phyloP scores from a whole-genome alignment of 2,888 invertebrate genomes.

The Malthinus seriepunctatus region DNA sequence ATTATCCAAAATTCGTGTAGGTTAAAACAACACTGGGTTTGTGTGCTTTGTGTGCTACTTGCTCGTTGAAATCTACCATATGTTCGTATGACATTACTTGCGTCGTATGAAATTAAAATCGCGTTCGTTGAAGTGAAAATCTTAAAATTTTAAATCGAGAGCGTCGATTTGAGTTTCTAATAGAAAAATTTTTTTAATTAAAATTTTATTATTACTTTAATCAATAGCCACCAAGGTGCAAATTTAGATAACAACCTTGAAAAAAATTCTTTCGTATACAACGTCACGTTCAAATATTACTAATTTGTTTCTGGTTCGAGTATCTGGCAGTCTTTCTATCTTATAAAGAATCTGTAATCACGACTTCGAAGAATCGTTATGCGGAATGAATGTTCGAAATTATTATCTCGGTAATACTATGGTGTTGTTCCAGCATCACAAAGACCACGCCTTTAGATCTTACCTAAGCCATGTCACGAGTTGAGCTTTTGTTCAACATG shows the following conservation, averaged over 20 bases:
- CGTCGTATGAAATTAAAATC: slow-evolving; percentile 5
- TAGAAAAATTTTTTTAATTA: too few relatives aligned
- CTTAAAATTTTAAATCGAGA: too few relatives aligned
- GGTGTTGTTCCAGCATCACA: slow-evolving; percentile 35
- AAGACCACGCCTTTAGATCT: slow-evolving; percentile 40
- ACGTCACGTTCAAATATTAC: slow-evolving; percentile 8
- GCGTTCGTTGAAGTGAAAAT: not conserved
- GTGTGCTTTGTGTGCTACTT: slow-evolving; percentile 5
- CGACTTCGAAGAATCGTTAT: slow-evolving; percentile 46
- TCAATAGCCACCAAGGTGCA: not conserved
- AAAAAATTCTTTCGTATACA: not conserved
- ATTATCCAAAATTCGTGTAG: too few relatives aligned
- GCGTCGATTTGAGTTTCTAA: too few relatives aligned
- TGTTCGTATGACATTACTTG: too few relatives aligned
- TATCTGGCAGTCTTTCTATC: slow-evolving; percentile 1
- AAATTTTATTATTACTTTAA: too few relatives aligned
- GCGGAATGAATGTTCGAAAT: slow-evolving; percentile 47
- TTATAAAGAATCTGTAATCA: slow-evolving; percentile 41
- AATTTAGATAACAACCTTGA: slow-evolving; percentile 4
- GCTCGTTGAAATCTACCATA: slow-evolving; percentile 6
- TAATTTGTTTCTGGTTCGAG: slow-evolving; percentile 6
- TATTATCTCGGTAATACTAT: slow-evolving; percentile 50
- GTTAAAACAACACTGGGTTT: slow-evolving; percentile 1
- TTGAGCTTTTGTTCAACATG: slow-evolving; percentile 21
- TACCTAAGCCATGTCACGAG: slow-evolving; percentile 36